Conservation (phyloP, 2,888 invertebrate genomes). For the Drosophila percnosoma region DNA sequence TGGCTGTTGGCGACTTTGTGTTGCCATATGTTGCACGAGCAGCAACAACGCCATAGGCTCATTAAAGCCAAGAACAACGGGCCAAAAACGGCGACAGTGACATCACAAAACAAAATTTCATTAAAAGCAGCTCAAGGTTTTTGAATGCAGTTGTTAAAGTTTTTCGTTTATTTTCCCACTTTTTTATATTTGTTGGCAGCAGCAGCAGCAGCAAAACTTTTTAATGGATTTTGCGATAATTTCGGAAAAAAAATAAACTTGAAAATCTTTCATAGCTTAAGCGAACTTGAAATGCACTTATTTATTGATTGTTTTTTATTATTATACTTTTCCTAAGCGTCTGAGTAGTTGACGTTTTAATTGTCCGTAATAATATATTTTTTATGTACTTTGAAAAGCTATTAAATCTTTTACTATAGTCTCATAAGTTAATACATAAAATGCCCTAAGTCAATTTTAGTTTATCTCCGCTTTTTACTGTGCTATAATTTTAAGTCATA, state of each 20-base stretch:
- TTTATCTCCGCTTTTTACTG: neutral
- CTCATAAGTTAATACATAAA: neutral
- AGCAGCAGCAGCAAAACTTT: constrained; percentile 59
- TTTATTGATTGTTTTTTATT: constrained; percentile 5
- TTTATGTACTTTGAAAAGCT: neutral
- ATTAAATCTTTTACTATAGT: neutral
- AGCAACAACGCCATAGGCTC: constrained; percentile 66
- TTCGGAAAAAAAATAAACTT: constrained; percentile 30
- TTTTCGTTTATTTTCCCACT: constrained; percentile 38
- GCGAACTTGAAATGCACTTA: constrained; percentile 46
- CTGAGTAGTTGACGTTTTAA: neutral
- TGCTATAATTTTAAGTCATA: neutral
- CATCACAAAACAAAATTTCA: constrained; percentile 55
- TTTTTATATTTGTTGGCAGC: constrained; percentile 16
- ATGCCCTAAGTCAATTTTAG: neutral
- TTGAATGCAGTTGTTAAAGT: constrained; percentile 70
- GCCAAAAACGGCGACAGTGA: constrained; percentile 23
- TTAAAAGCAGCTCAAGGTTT: constrained; percentile 78
- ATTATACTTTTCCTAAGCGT: neutral
- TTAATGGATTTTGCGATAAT: constrained; percentile 69
- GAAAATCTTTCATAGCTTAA: constrained; percentile 22
- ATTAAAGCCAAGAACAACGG: constrained; percentile 42
- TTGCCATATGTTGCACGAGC: constrained; percentile 70
- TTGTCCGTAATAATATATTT: neutral
- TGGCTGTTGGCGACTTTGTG: constrained; percentile 32